Evolutionary conservation across 1,140 invertebrate species (phyloP).

Genomic region (Pseudomyrmex concolor): DNA sequence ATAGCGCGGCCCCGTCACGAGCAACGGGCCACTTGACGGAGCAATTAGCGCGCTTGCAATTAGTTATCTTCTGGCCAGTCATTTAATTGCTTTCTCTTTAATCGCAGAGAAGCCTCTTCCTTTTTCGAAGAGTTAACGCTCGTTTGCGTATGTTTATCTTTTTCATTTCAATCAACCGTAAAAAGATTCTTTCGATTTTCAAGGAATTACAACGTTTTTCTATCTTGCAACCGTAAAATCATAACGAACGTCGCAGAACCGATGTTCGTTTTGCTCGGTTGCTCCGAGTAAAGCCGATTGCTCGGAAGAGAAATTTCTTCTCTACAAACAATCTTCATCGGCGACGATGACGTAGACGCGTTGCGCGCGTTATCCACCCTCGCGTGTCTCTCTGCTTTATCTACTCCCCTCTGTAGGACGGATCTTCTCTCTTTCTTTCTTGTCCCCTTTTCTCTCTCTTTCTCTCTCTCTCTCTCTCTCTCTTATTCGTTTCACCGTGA

Average conservation of each 20-base stretch:
- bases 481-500: neutral
- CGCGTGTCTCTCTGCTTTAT: neutral
- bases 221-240: constrained; percentile 18
- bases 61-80: neutral
- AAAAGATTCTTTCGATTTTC: neutral
- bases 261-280: constrained; percentile 31
- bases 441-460: neutral
- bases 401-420: neutral
- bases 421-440: neutral
- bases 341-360: constrained; percentile 39
- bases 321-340: constrained; percentile 3
- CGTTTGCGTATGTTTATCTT: neutral
- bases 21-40: neutral
- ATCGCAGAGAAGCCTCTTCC: neutral
- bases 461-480: constrained; percentile 11
- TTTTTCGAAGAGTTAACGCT: neutral
- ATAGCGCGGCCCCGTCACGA: neutral
- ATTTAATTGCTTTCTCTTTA: constrained; percentile 23
- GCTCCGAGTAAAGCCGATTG: constrained; percentile 24
- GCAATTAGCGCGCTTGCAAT: constrained; percentile 32
- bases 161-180: neutral
- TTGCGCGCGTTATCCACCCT: constrained; percentile 32
- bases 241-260: constrained; percentile 28
- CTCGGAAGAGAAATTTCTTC: constrained; percentile 34
- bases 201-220: neutral